Base-by-base conservation (phyloP, 2,113 vertebrate species). In the Archocentrus centrarchus region DNA sequence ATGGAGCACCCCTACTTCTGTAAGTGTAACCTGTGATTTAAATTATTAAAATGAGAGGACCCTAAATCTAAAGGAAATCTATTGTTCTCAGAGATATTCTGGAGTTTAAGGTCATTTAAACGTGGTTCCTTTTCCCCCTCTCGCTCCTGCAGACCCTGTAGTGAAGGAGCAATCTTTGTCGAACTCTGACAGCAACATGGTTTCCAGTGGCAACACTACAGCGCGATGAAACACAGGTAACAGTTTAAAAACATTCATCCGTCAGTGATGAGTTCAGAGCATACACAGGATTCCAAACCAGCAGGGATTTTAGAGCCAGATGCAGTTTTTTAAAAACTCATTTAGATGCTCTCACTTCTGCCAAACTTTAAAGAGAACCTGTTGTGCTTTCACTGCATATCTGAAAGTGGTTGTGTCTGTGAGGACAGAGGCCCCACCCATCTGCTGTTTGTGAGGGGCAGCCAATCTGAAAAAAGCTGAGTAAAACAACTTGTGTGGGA, bases 1-100 rank as follows among this genome's bases (percentile, higher is more conserved):
- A 99, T 99, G 98, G 98, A 99, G 68, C 98, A 99, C 93, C 97
- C 98, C 0, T 99, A 99, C 94, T 99, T 99, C 94, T 99, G 98
- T 99, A 92, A 97, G 98, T 75, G 8, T 24, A 63, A 79, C 61
- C 35, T 63, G 44, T 27, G 10, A 20, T 3, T 53, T 53, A 53
- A 53, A 0, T 6, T 1, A 17, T 17, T 50, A 6, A 50, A 15
- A 50, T 50, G 47, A 17, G 14, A 14, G 44, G 41, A 30, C 66
- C 11, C 15, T 7, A 50, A 50, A 1, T 47, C 64, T 18, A 47
- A 68, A 50, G 22, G 9, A 70, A 70, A 32, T 73, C 66, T 32
- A 20, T 53, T 53, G 13, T 32, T 53, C 24, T 32, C 15, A 50
- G 44, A 32, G 24, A 30, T 13, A 18, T 50, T 50, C 24, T 70